Evolutionary conservation across 2,113 vertebrate genomes (phyloP).

Genomic region (Pseudonaja textilis): DNA sequence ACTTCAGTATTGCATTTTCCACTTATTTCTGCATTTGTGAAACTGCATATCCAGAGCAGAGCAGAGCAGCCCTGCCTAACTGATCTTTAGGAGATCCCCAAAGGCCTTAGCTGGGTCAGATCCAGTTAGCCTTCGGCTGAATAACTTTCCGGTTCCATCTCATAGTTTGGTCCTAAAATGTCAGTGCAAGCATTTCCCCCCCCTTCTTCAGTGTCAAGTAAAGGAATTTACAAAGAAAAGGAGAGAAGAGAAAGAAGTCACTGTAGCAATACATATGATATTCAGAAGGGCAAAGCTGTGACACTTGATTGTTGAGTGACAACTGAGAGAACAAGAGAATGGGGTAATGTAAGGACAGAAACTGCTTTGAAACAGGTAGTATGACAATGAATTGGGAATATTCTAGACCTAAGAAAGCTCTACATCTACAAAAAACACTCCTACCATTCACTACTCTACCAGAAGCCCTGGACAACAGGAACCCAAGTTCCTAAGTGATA

Average conservation of each 20-base stretch:
- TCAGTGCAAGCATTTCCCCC: background rate
- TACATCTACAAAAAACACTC: background rate
- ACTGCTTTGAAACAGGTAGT: background rate
- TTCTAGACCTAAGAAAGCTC: background rate
- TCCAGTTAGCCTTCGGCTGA: background rate
- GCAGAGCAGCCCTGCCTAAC: background rate
- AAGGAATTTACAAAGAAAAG: background rate
- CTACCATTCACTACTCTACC: background rate
- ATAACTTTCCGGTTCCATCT: background rate
- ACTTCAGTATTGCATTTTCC: background rate
- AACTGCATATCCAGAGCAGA: background rate
- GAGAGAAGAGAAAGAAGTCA: background rate
- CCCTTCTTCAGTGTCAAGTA: background rate
- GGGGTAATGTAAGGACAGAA: background rate
- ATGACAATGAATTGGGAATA: background rate
- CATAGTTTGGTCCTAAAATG: background rate
- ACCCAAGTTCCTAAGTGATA: background rate
- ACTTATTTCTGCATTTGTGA: background rate
- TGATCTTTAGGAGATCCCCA: background rate
- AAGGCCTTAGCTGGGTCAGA: background rate
- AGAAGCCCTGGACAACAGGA: background rate
- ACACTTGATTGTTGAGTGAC: background rate
- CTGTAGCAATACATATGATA: background rate
- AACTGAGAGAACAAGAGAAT: background rate
- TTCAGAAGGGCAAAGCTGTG: background rate